These are phyloP conservation scores for Pimephales promelas DNA, from an alignment of 2,113 vertebrate genomes.

Conservation along the genomic window DNA sequence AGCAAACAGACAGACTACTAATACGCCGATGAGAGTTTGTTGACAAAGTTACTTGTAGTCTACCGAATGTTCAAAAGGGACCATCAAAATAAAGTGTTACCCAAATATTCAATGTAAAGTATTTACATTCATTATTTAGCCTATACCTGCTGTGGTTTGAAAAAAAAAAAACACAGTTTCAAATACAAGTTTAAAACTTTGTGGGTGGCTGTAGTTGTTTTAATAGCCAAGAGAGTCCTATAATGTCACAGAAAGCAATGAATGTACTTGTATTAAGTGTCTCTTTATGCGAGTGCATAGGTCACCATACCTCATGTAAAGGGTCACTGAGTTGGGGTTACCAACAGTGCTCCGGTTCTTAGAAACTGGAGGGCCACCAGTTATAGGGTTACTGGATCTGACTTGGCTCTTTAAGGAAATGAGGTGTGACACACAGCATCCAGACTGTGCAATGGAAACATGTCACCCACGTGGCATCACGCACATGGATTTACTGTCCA, in stretches of 20 bases:
- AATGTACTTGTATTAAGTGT: background rate
- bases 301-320: background rate
- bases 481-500: constrained; percentile 18
- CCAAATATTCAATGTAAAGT: background rate
- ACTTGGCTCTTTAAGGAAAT: constrained; percentile 23
- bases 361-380: background rate
- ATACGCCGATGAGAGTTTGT: too few relatives aligned
- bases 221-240: background rate
- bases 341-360: background rate
- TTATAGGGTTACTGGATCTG: background rate
- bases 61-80: too few relatives aligned
- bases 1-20: too few relatives aligned
- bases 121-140: too few relatives aligned
- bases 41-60: too few relatives aligned
- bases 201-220: background rate
- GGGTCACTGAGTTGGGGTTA: background rate
- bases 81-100: too few relatives aligned
- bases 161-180: background rate
- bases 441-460: constrained; percentile 43
- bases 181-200: background rate
- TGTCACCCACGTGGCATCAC: constrained; percentile 60
- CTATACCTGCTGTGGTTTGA: background rate
- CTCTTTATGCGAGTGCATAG: background rate
- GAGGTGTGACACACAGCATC: constrained; percentile 28
- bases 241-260: background rate